Conservation (phyloP, 1,140 invertebrate species). For the Bathynomus jamesi region DNA sequence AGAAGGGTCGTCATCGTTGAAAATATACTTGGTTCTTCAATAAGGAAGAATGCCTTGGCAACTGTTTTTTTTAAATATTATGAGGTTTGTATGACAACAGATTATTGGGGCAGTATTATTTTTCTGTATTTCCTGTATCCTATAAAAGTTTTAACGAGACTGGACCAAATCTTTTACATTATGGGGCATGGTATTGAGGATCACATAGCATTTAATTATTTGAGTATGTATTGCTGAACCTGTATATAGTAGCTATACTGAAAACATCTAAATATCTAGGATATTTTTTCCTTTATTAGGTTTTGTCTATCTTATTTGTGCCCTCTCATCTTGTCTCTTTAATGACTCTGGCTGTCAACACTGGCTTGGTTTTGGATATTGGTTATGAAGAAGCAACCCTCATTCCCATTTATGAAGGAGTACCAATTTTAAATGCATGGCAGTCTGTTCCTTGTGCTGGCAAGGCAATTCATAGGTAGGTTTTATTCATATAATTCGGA, state of each 20-base stretch:
- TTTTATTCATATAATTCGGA: not conserved
- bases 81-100: constrained; percentile 74
- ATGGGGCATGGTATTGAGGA: too few relatives aligned
- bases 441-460: constrained; percentile 65
- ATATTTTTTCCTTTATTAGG: too few relatives aligned
- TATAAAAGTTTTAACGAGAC: too few relatives aligned
- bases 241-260: too few relatives aligned
- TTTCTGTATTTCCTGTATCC: too few relatives aligned
- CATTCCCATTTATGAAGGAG: constrained; percentile 76
- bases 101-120: too few relatives aligned
- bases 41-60: constrained; percentile 75
- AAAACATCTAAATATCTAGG: too few relatives aligned
- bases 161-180: too few relatives aligned
- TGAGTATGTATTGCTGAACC: too few relatives aligned
- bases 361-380: constrained; percentile 74
- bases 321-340: constrained; percentile 72
- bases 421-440: constrained; percentile 69
- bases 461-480: constrained; percentile 56
- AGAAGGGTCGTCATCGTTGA: constrained; percentile 82
- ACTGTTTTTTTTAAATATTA: constrained; percentile 87
- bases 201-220: too few relatives aligned
- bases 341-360: constrained; percentile 63
- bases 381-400: constrained; percentile 74
- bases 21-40: constrained; percentile 70
- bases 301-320: constrained; percentile 60